Evolutionary conservation across 2,113 vertebrate species (phyloP), one percentile per base, ranked within the genome.

Genomic region (Cricetomys ansorgei): DNA sequence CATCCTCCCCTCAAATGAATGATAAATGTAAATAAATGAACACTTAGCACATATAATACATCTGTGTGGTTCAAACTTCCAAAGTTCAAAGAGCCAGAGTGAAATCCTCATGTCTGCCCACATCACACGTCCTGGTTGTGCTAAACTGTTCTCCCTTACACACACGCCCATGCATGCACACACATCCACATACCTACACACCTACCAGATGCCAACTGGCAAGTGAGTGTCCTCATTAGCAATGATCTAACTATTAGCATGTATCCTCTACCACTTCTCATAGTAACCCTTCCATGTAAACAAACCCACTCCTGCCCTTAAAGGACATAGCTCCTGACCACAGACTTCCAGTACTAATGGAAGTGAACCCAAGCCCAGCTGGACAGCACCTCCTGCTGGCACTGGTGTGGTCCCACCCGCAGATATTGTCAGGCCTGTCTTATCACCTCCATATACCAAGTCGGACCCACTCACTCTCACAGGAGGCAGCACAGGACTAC

Each of bases 131-230:
- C 79, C n/a, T 43, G n/a, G 53, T 15, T 81, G 11, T 59, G 10
- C 37, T 59, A 40, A 81, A 81, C 25, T 43, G n/a, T 37, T 40
- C 3, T 8, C 79, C 34, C 17, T n/a, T 43, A 73, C 1, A 16
- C 55, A 48, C 5, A 57, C 23, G 3, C 8, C 15, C 34, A 75
- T 25, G 13, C 40, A 29, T 21, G 45, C 3, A 23, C 70, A 73
- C 40, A 21, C 16, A 43, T 17, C 16, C 1, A 9, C 2, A 53
- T 3, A 7, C 19, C 3, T 59, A 0, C 37, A 69, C 29, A 31
- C 55, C 70, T 55, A 29, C 37, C 40, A 62, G 6, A 69, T 9
- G 31, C 25, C 65, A 57, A 73, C 53, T n/a, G n/a, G 62, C 19
- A 64, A 27, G 12, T 25, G 27, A 6, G 57, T 62, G 17, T 65